A percentile compares a stretch with the other conserved stretches of the same genome.
phyloP scores from a whole-genome alignment of 1,140 invertebrate genomes.

The Vanessa atalanta region DNA sequence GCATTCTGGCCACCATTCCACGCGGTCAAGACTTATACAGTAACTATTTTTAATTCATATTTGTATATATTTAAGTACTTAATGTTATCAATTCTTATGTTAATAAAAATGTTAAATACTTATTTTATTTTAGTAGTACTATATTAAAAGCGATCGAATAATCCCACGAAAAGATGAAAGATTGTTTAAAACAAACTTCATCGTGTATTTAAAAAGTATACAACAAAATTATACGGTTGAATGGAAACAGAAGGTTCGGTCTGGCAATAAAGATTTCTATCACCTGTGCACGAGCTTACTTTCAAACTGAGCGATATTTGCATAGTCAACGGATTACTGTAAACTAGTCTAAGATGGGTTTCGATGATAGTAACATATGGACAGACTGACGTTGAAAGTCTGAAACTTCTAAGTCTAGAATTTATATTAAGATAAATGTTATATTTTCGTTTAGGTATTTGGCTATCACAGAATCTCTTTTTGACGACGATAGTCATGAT shows the following conservation, averaged over 20 bases:
- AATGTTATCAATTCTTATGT: no score
- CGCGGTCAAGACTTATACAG: no score
- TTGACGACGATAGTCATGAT: no score
- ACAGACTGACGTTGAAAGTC: background rate
- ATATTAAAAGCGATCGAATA: background rate
- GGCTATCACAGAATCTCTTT: no score
- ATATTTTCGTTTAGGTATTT: no score
- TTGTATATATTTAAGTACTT: no score
- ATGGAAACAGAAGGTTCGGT: constrained; percentile 14
- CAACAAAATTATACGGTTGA: constrained; percentile 29
- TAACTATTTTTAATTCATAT: no score
- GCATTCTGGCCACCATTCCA: no score
- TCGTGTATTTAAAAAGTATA: background rate
- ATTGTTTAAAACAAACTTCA: background rate
- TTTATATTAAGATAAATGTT: background rate
- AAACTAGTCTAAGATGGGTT: constrained; percentile 27
- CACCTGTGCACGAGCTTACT: constrained; percentile 38
- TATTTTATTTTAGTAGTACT: no score
- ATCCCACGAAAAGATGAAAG: background rate
- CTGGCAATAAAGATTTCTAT: constrained; percentile 36
- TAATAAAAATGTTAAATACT: no score
- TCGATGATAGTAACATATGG: constrained; percentile 20
- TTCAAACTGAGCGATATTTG: constrained; percentile 33
- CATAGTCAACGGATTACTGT: constrained; percentile 34
- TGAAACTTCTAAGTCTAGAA: background rate